These are phyloP conservation scores for Scotopteryx bipunctaria DNA, from an alignment of 2,888 invertebrate genomes.

Conservation along the genomic window DNA sequence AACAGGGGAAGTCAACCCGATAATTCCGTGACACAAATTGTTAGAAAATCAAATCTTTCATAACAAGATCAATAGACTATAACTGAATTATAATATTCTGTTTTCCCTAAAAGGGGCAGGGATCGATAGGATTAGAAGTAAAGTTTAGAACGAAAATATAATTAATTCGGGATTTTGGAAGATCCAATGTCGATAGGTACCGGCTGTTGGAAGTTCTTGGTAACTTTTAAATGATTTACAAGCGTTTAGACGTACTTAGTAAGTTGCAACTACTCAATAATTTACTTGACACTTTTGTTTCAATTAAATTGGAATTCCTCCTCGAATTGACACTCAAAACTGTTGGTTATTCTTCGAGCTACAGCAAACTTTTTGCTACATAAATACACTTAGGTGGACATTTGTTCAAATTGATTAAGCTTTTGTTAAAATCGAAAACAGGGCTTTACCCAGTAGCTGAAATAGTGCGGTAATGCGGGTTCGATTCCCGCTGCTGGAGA, in stretches of 20 bases:
- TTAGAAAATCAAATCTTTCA: constrained; percentile 38
- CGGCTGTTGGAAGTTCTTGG: constrained; percentile 31
- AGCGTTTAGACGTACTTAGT: constrained; percentile 19
- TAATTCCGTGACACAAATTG: constrained; percentile 36
- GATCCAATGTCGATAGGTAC: constrained; percentile 38
- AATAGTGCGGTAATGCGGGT: too few relatives aligned
- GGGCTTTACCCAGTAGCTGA: too few relatives aligned
- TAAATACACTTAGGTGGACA: too few relatives aligned
- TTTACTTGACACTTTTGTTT: constrained; percentile 5
- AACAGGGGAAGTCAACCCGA: constrained; percentile 22
- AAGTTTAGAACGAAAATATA: constrained; percentile 71
- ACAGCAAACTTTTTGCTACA: too few relatives aligned
- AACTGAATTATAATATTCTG: constrained; percentile 73
- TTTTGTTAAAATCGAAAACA: too few relatives aligned
- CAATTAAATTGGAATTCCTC: not conserved
- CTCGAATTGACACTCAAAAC: not conserved
- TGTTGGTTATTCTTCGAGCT: too few relatives aligned
- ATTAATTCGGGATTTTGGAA: constrained; percentile 60
- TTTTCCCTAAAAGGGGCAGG: constrained; percentile 55
- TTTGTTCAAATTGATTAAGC: too few relatives aligned
- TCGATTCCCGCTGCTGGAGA: too few relatives aligned
- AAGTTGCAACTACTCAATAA: constrained; percentile 15
- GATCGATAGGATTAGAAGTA: constrained; percentile 75
- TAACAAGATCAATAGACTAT: constrained; percentile 75
- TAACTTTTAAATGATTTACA: constrained; percentile 37